Conservation (phyloP, 2,113 vertebrate species). For the Urocolius indicus region DNA sequence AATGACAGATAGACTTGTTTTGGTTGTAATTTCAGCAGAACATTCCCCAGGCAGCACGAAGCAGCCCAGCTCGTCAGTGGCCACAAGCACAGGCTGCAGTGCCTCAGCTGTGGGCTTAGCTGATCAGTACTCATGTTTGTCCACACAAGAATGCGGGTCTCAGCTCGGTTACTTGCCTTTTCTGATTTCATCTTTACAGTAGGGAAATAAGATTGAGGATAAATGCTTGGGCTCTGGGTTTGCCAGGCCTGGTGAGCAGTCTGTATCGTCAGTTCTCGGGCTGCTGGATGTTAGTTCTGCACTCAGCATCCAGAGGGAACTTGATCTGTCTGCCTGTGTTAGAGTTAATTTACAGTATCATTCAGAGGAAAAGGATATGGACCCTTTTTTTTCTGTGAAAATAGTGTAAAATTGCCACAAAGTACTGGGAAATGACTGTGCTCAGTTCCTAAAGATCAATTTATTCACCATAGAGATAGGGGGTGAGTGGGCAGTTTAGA, state of each 20-base stretch:
- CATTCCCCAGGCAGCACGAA: not conserved
- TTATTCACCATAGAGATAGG: not conserved
- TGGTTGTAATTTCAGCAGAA: not conserved
- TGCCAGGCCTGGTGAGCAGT: not conserved
- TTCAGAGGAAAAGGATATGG: constrained; percentile 15
- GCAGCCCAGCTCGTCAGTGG: not conserved
- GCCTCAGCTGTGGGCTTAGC: not conserved
- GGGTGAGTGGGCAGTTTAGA: constrained; percentile 3
- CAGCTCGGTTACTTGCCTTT: not conserved
- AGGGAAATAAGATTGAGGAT: not conserved
- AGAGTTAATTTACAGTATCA: constrained; percentile 16
- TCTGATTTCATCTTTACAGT: not conserved
- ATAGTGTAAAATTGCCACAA: constrained; percentile 49
- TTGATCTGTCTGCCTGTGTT: not conserved
- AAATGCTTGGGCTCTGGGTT: not conserved
- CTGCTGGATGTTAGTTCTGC: not conserved
- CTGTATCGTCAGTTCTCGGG: not conserved
- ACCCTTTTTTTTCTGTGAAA: constrained; percentile 9
- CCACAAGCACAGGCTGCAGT: accelerated
- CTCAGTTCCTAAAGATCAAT: constrained; percentile 26
- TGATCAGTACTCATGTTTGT: not conserved
- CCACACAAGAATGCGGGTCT: not conserved
- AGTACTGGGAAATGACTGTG: constrained; percentile 41
- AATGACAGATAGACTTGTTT: not conserved
- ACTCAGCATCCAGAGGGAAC: not conserved